These are phyloP conservation scores for Pocillopora verrucosa DNA, from an alignment of 64 coral and sea anemone species.

Conservation along the genomic window DNA sequence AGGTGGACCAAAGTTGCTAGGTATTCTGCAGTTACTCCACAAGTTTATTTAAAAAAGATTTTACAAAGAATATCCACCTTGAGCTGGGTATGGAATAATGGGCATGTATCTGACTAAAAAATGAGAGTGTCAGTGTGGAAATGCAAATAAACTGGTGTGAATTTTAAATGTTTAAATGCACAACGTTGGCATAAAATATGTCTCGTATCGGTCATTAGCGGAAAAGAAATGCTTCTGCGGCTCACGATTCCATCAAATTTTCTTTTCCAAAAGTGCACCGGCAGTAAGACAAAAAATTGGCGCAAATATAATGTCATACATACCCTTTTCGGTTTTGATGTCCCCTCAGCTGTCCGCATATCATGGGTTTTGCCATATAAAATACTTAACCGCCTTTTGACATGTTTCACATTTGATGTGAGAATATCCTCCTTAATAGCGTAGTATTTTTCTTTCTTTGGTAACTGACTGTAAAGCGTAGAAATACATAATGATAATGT, in stretches of 20 bases:
- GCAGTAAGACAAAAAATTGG: neutral
- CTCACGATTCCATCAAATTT: too few species aligned
- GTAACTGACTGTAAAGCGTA: slow-evolving; percentile 40
- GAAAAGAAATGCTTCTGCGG: neutral
- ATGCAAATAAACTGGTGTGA: neutral
- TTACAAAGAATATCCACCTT: too few species aligned
- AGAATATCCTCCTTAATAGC: slow-evolving; percentile 83
- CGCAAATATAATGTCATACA: too few species aligned
- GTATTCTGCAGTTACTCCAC: neutral
- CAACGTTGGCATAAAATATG: neutral
- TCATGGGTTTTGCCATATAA: slow-evolving; percentile 84
- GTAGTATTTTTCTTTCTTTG: slow-evolving; percentile 87
- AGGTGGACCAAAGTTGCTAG: neutral
- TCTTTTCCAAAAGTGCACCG: neutral
- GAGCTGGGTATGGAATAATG: too few species aligned
- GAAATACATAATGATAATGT: slow-evolving; percentile 2
- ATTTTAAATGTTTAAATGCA: neutral
- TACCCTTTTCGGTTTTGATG: slow-evolving; percentile 47
- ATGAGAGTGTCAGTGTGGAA: too few species aligned
- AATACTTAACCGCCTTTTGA: slow-evolving; percentile 91
- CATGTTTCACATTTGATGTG: slow-evolving; percentile 90
- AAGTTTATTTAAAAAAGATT: neutral
- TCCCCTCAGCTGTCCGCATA: slow-evolving; percentile 54
- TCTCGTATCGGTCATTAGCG: neutral
- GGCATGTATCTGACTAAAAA: too few species aligned